Evolutionary conservation across 2,888 invertebrate genomes (phyloP), one percentile per base, ranked within the genome.

Genomic region (Neoascia interrupta): DNA sequence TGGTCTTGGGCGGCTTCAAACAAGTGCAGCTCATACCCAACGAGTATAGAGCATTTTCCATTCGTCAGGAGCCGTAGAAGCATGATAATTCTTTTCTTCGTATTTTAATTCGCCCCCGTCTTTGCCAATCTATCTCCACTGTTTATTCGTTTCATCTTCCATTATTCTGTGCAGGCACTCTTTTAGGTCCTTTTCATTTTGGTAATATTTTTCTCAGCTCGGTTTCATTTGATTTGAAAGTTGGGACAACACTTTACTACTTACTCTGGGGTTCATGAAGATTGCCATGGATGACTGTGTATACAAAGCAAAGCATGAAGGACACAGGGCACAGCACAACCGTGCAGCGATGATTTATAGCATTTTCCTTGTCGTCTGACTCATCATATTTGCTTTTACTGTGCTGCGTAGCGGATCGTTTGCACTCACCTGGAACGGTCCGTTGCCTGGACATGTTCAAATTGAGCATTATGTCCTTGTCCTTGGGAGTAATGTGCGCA

Each of bases 381-480:
- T 64, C 64, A 60, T 70, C 76, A 76, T 70, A 66, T 64, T 70
- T 64, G 70, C 56, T 70, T 28, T 56, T 26, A 10, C 21, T 8
- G 3, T 5, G 37, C 26, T 41, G 16, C 34, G n/a, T n/a, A n/a
- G n/a, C 21, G 47, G 36, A 66, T 49, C 47, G 16, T 54, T 56
- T 68, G 43, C 72, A 66, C 28, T 66, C 61, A 79, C 66, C 79
- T 79, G 56, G 19, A 69, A 49, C n/a, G n/a, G 28, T 10, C 10
- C 10, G 51, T 53, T 58, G 51, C 41, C 37, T 73, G 56, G 58
- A 58, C 56, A 51, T 72, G 45, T 47, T 64, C 47, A 64, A 70
- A 64, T 70, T 58, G 61, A 64, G 49, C 45, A 54, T 64, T 43
- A 41, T 72, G 47, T 72, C 51, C 28, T 45, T 66, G 47, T 68